phyloP scores from a whole-genome alignment of 2,113 vertebrate species.

The Alligator mississippiensis region DNA sequence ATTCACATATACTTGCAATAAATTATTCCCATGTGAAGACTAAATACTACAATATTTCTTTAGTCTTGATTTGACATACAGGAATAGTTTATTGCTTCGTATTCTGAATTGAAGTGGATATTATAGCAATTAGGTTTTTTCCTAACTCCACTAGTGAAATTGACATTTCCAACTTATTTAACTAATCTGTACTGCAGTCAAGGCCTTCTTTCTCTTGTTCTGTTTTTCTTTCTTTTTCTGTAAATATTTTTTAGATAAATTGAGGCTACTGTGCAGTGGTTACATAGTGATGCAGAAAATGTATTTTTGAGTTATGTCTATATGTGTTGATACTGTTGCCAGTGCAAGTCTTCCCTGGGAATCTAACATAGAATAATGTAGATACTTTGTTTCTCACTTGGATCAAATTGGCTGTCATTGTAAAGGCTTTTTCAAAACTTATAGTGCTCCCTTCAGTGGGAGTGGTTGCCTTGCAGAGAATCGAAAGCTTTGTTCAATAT shows the following conservation, averaged over 20 bases:
- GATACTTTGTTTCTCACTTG: not conserved
- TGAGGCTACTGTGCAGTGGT: not conserved
- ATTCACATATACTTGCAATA: not conserved
- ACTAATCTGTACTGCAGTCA: not conserved
- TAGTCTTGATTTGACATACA: not conserved
- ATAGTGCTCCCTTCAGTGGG: not conserved
- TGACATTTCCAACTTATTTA: not conserved
- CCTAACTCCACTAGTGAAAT: not conserved
- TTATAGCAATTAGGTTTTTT: not conserved
- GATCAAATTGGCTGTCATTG: not conserved
- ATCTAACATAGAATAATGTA: not conserved
- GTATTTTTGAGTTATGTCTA: rapidly evolving
- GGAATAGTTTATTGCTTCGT: not conserved
- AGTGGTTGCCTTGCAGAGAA: too few species aligned
- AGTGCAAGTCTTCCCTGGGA: not conserved
- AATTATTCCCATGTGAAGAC: not conserved
- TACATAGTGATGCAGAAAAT: not conserved
- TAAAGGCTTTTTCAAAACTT: not conserved
- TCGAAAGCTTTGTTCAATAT: too few species aligned
- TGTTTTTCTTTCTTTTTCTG: not conserved
- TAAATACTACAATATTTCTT: not conserved
- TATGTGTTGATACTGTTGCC: not conserved
- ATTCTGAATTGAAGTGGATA: not conserved
- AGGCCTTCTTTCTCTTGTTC: not conserved
- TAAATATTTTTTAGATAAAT: not conserved